Conservation (phyloP, 2,797 vertebrate genomes). For the Helostoma temminkii region DNA sequence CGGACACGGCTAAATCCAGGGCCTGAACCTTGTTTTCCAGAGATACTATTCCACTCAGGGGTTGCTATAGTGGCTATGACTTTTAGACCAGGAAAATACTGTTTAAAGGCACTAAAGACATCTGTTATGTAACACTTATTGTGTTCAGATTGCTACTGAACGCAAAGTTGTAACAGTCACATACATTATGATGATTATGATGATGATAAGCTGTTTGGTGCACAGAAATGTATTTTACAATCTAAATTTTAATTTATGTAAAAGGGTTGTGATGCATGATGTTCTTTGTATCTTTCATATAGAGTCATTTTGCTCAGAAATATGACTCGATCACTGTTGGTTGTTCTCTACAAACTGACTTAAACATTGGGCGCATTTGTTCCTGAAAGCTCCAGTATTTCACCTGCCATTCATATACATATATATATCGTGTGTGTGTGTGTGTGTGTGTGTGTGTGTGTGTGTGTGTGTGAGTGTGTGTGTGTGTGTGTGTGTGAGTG, state of each 20-base stretch:
- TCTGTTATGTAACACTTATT: slow-evolving; percentile 1
- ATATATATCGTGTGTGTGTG: too few species aligned
- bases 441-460: too few species aligned
- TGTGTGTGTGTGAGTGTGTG: too few species aligned
- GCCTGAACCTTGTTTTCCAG: slow-evolving; percentile 58
- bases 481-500: too few species aligned
- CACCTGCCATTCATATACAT: neutral
- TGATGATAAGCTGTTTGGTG: too few species aligned
- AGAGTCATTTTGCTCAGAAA: neutral
- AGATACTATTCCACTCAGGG: slow-evolving; percentile 29
- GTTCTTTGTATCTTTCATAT: neutral
- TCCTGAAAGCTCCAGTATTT: neutral
- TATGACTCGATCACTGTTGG: too few species aligned
- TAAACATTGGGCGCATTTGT: neutral
- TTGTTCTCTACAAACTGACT: neutral
- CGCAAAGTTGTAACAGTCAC: neutral
- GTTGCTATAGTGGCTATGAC: slow-evolving; percentile 7
- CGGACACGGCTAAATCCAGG: slow-evolving; percentile 55
- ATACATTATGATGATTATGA: too few species aligned
- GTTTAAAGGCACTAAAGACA: neutral
- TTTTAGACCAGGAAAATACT: slow-evolving; percentile 6
- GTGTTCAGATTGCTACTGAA: neutral
- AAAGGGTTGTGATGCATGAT: too few species aligned
- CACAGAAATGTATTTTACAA: too few species aligned
- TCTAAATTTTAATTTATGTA: too few species aligned